Conservation (phyloP, 2,113 vertebrate genomes). For the Thermophis baileyi region DNA sequence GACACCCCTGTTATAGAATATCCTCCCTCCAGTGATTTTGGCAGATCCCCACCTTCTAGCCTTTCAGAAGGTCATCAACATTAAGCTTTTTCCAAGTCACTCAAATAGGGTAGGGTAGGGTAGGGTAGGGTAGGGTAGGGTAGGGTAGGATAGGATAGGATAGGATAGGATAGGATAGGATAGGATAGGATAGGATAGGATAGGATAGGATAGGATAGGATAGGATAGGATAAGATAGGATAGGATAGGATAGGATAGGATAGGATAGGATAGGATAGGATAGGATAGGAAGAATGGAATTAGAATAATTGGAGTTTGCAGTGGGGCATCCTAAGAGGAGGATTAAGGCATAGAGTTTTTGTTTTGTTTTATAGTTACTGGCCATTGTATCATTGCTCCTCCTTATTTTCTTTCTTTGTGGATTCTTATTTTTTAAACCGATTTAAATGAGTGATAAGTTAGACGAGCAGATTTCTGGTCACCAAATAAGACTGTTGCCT, state of each 20-base stretch:
- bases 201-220: no score
- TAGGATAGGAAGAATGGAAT: neutral
- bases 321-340: neutral
- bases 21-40: neutral
- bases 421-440: neutral
- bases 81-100: neutral
- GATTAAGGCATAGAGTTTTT: neutral
- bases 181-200: no score
- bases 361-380: neutral
- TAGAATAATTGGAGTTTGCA: neutral
- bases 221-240: no score
- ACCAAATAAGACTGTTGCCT: neutral
- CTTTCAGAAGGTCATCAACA: neutral
- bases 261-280: no score
- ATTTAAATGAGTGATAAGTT: neutral
- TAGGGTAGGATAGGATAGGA: no score
- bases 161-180: no score
- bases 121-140: neutral
- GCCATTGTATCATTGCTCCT: neutral
- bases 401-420: neutral
- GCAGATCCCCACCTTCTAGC: neutral
- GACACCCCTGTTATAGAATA: neutral
- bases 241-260: no score
- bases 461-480: neutral
- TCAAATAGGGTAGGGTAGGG: neutral